phyloP scores from a whole-genome alignment of 2,797 vertebrate species.

The Threskiornis aethiopicus region DNA sequence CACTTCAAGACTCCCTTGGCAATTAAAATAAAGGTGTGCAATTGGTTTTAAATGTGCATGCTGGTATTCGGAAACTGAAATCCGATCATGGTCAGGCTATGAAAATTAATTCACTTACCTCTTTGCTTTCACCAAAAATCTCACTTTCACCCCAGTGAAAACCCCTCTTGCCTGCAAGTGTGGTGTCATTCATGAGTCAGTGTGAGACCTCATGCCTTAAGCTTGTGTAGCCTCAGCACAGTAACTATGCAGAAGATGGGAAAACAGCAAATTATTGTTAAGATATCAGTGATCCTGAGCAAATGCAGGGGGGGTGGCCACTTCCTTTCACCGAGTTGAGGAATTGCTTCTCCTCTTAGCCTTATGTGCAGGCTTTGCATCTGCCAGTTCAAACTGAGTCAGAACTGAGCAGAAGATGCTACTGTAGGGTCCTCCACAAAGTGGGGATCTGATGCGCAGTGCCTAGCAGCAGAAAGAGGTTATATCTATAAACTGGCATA shows the following conservation, averaged over 20 bases:
- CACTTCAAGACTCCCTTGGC: neutral
- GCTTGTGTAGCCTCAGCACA: neutral
- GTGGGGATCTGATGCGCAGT: neutral
- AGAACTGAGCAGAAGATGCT: neutral
- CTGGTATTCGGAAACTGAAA: neutral
- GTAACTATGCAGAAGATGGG: neutral
- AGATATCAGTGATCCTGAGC: neutral
- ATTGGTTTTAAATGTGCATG: neutral
- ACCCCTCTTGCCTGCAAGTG: neutral
- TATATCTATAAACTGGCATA: neutral
- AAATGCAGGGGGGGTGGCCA: rapidly evolving
- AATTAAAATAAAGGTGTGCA: neutral
- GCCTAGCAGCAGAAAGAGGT: neutral
- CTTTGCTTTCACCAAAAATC: neutral
- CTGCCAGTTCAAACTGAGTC: neutral
- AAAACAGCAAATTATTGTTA: neutral
- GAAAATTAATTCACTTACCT: neutral
- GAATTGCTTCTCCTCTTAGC: neutral
- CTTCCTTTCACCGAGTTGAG: neutral
- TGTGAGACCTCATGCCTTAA: neutral
- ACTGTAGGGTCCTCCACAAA: neutral
- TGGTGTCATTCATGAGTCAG: neutral
- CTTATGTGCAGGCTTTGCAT: neutral
- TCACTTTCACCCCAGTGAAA: neutral
- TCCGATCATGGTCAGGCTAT: neutral